Percentiles rank a stretch among this genome's conserved stretches.
These are phyloP conservation scores for Cryptotis parvus DNA, from an alignment of 2,113 vertebrate species.

Conservation along the genomic window DNA sequence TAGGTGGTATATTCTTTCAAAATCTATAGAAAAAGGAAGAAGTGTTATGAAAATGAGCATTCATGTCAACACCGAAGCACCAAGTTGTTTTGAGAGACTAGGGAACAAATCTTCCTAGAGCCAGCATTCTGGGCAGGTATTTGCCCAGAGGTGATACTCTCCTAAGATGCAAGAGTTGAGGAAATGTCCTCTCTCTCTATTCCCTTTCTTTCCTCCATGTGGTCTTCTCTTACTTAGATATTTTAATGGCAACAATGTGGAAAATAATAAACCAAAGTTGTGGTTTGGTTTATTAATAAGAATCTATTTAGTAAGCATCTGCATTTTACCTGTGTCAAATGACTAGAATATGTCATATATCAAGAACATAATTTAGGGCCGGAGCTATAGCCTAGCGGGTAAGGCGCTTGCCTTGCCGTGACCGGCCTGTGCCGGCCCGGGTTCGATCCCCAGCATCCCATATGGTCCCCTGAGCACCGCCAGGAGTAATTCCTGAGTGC, in stretches of 20 bases:
- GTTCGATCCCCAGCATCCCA: too few species aligned
- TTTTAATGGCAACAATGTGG: not conserved
- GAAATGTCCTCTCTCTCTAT: not conserved
- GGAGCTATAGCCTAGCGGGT: too few species aligned
- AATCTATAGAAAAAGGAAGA: not conserved
- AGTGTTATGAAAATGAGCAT: not conserved
- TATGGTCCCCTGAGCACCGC: too few species aligned
- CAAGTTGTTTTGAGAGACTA: not conserved
- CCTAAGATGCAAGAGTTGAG: not conserved
- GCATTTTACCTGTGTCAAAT: not conserved
- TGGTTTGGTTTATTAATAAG: too few species aligned
- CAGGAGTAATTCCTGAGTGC: too few species aligned
- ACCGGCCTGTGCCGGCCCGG: too few species aligned
- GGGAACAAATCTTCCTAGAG: not conserved
- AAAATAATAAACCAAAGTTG: constrained; percentile 8
- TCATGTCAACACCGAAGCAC: not conserved
- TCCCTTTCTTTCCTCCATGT: not conserved
- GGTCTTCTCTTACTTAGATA: not conserved
- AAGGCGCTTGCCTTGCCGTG: too few species aligned
- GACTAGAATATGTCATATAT: not conserved
- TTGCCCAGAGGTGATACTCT: not conserved
- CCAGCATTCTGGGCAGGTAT: not conserved
- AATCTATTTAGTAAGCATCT: too few species aligned
- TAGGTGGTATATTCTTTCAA: not conserved
- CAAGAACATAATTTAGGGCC: too few species aligned